These are phyloP conservation scores for Triops cancriformis DNA, from an alignment of 1,140 invertebrate species.

Conservation along the genomic window DNA sequence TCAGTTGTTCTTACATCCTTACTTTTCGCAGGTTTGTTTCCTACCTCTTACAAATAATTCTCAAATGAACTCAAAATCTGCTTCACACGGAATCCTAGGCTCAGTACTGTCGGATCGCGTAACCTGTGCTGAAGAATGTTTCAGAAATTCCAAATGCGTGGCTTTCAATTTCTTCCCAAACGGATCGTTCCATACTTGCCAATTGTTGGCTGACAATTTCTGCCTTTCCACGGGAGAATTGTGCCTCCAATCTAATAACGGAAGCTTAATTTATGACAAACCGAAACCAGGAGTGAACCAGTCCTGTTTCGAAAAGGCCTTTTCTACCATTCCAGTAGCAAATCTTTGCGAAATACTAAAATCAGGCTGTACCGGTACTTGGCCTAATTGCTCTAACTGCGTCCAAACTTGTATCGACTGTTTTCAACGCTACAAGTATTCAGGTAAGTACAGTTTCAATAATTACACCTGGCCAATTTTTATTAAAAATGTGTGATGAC, in stretches of 20 bases:
- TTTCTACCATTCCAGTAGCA: not conserved
- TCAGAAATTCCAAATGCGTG: too few relatives aligned
- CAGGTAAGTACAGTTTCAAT: not conserved
- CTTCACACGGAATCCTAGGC: too few relatives aligned
- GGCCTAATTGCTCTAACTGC: not conserved
- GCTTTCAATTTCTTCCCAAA: not conserved
- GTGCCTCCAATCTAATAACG: not conserved
- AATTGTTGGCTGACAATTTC: not conserved
- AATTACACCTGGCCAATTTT: too few relatives aligned
- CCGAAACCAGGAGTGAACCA: not conserved
- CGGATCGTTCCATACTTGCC: not conserved
- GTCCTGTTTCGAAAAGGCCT: not conserved
- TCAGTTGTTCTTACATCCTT: too few relatives aligned
- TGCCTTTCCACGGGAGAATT: not conserved
- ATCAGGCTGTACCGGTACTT: not conserved
- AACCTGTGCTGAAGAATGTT: too few relatives aligned
- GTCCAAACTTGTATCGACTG: not conserved
- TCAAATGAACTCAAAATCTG: too few relatives aligned
- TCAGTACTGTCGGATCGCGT: too few relatives aligned
- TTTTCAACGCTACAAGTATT: not conserved
- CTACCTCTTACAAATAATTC: too few relatives aligned
- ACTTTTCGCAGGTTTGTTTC: too few relatives aligned
- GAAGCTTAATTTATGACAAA: not conserved
- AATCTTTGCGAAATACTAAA: not conserved
- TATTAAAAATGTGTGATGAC: too few relatives aligned